Percentiles rank a stretch among this genome's conserved stretches.
These are phyloP conservation scores for Gambusia affinis DNA, from an alignment of 2,113 vertebrate genomes.

Conservation along the genomic window DNA sequence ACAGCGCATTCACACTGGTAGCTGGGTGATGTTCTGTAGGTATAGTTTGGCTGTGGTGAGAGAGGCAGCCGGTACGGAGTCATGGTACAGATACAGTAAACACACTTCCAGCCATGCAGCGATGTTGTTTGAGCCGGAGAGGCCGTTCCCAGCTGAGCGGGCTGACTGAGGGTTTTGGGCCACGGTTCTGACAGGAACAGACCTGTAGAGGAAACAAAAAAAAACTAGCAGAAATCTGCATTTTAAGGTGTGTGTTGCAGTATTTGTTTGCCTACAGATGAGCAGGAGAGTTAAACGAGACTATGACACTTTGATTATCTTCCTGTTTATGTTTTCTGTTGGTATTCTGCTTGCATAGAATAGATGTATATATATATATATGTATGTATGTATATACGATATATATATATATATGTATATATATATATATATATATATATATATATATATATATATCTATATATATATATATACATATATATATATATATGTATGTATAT, in stretches of 20 bases:
- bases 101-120: conserved; percentile 46
- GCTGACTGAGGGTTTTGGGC: conserved; percentile 78
- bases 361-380: not conserved
- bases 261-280: conserved; percentile 54
- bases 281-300: not conserved
- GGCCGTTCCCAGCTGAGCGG: conserved; percentile 61
- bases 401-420: too few species aligned
- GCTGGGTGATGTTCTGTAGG: conserved; percentile 6
- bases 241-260: conserved; percentile 57
- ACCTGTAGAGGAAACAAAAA: conserved; percentile 40
- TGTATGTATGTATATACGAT: too few species aligned
- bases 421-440: too few species aligned
- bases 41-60: conserved; percentile 38
- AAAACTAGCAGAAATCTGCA: conserved; percentile 47
- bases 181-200: conserved; percentile 72
- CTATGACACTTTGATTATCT: conserved; percentile 28
- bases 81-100: conserved; percentile 61
- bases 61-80: conserved; percentile 47
- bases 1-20: conserved; percentile 18
- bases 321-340: conserved; percentile 14
- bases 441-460: too few species aligned
- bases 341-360: not conserved
- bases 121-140: conserved; percentile 35
- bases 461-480: too few species aligned
- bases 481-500: too few species aligned